A percentile compares a stretch with the other conserved stretches of the same genome.
These are phyloP conservation scores for Cichlasoma orientale DNA, from an alignment of 2,797 vertebrate genomes.

Conservation along the genomic window DNA sequence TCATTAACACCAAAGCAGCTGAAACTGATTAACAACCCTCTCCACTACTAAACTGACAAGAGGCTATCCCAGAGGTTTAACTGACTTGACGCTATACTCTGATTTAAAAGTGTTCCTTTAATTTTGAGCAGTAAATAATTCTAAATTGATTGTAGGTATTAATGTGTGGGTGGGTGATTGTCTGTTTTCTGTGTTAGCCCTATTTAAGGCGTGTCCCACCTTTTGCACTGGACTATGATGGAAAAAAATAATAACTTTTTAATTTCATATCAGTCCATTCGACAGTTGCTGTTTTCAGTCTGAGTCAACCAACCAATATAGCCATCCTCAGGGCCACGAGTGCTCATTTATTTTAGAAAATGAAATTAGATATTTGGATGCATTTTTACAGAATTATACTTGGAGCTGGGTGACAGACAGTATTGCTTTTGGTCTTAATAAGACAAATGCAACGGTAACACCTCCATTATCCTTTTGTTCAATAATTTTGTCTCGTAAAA, in stretches of 20 bases:
- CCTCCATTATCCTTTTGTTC: conserved; percentile 13
- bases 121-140: too few relatives aligned
- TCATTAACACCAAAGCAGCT: too few relatives aligned
- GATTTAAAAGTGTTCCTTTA: too few relatives aligned
- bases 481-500: conserved; percentile 31
- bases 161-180: too few relatives aligned
- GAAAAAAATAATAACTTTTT: not conserved
- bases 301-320: not conserved
- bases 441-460: conserved; percentile 5
- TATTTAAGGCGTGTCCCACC: too few relatives aligned
- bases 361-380: not conserved
- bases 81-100: too few relatives aligned
- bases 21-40: too few relatives aligned
- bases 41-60: too few relatives aligned
- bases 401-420: not conserved
- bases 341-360: not conserved
- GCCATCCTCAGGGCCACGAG: not conserved
- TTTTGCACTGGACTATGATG: too few relatives aligned
- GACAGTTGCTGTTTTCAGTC: not conserved
- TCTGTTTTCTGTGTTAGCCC: too few relatives aligned
- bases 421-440: not conserved
- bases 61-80: too few relatives aligned
- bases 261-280: not conserved
- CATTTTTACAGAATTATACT: not conserved
- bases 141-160: too few relatives aligned